Evolutionary conservation across 2,113 vertebrate genomes (phyloP).

Genomic region (Aphelocoma coerulescens): DNA sequence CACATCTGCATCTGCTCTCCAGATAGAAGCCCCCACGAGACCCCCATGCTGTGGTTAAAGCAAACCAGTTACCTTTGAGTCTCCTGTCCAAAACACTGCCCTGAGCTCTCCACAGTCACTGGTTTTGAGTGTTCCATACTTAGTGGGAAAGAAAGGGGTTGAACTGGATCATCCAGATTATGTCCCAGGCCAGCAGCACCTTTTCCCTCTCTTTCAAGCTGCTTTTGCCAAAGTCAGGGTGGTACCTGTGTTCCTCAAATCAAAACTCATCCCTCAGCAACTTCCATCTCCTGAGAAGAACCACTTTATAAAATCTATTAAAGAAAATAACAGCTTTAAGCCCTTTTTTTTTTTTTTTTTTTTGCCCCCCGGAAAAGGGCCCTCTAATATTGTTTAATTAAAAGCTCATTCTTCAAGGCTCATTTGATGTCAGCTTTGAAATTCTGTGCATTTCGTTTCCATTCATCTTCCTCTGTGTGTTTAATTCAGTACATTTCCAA

Average conservation of each 20-base stretch:
- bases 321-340: neutral
- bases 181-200: neutral
- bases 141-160: neutral
- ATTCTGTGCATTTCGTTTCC: neutral
- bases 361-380: no score
- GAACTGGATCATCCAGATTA: neutral
- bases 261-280: neutral
- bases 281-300: neutral
- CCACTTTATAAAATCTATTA: neutral
- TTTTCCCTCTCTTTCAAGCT: neutral
- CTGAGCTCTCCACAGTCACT: neutral
- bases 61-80: neutral
- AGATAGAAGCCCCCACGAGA: neutral
- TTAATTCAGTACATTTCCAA: neutral
- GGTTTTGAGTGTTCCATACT: fast-evolving
- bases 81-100: neutral
- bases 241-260: neutral
- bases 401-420: neutral
- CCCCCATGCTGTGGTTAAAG: neutral
- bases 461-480: neutral
- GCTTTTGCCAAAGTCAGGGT: neutral
- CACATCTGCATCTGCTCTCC: neutral
- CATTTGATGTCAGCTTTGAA: neutral
- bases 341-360: neutral
- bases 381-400: neutral